Percentiles rank a stretch among this genome's conserved stretches.
phyloP scores from a whole-genome alignment of 2,797 vertebrate species.

The Chelon auratus region DNA sequence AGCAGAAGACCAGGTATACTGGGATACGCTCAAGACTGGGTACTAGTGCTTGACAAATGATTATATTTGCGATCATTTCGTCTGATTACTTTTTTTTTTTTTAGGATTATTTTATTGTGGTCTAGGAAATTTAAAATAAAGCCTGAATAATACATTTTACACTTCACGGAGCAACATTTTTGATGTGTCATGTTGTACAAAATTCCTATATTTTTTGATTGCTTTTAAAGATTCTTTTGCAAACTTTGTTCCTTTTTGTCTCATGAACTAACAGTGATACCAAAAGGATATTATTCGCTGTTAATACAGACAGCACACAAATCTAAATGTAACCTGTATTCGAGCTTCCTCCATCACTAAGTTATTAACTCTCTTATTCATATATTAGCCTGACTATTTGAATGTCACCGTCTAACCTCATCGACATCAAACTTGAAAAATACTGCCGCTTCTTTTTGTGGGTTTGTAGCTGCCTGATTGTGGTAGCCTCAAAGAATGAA shows the following conservation, averaged over 20 bases:
- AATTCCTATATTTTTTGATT: background rate
- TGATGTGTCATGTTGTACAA: background rate
- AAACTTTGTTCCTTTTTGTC: too few relatives aligned
- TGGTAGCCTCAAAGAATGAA: background rate
- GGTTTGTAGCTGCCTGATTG: conserved; percentile 8
- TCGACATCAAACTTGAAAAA: conserved; percentile 23
- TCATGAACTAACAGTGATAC: background rate
- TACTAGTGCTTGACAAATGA: too few relatives aligned
- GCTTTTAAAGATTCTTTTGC: too few relatives aligned
- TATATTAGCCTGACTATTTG: background rate
- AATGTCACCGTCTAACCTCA: background rate
- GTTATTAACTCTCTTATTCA: too few relatives aligned
- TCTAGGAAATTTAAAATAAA: background rate
- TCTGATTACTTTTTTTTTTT: background rate
- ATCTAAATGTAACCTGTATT: too few relatives aligned
- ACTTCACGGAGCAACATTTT: background rate
- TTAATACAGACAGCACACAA: background rate
- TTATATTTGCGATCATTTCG: background rate
- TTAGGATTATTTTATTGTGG: background rate
- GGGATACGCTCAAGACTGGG: background rate
- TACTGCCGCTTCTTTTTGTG: conserved; percentile 19
- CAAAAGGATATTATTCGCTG: background rate
- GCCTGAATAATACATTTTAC: background rate
- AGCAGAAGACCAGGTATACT: background rate
- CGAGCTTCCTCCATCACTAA: too few relatives aligned